Conservation (phyloP, 2,888 invertebrate genomes). For the Anthrax anthrax region DNA sequence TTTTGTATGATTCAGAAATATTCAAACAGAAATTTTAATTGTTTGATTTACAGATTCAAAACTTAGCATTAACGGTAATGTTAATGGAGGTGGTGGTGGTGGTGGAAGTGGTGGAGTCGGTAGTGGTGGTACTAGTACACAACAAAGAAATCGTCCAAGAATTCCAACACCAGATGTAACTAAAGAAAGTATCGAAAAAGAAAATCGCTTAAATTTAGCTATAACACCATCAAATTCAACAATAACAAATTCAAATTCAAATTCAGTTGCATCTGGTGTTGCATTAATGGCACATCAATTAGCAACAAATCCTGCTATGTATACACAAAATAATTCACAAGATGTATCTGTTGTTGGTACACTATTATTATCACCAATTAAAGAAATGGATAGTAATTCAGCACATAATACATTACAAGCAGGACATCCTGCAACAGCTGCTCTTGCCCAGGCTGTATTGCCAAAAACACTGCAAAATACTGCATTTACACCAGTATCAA, state of each 20-base stretch:
- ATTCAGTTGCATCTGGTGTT: slow-evolving; percentile 41
- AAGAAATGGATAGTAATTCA: slow-evolving; percentile 65
- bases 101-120: slow-evolving; percentile 40
- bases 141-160: slow-evolving; percentile 58
- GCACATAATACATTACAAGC: slow-evolving; percentile 60
- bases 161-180: slow-evolving; percentile 81
- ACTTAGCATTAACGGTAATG: slow-evolving; percentile 46
- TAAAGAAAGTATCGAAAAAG: slow-evolving; percentile 61
- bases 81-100: too few relatives aligned
- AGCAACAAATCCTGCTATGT: slow-evolving; percentile 37
- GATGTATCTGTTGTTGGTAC: slow-evolving; percentile 63
- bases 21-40: too few relatives aligned
- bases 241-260: slow-evolving; percentile 23
- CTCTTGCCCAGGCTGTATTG: slow-evolving; percentile 63
- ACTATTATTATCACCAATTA: slow-evolving; percentile 65
- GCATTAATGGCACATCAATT: slow-evolving; percentile 52
- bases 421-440: slow-evolving; percentile 58
- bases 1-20: too few relatives aligned
- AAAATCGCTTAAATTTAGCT: slow-evolving; percentile 42
- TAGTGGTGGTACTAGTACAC: slow-evolving; percentile 15
- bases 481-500: slow-evolving; percentile 14
- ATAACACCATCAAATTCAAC: slow-evolving; percentile 11
- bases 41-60: slow-evolving; percentile 41
- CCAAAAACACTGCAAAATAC: slow-evolving; percentile 29
- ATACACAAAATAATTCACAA: slow-evolving; percentile 32